These are phyloP conservation scores for Itoplectis maculator DNA, from an alignment of 2,888 invertebrate species.

Conservation along the genomic window DNA sequence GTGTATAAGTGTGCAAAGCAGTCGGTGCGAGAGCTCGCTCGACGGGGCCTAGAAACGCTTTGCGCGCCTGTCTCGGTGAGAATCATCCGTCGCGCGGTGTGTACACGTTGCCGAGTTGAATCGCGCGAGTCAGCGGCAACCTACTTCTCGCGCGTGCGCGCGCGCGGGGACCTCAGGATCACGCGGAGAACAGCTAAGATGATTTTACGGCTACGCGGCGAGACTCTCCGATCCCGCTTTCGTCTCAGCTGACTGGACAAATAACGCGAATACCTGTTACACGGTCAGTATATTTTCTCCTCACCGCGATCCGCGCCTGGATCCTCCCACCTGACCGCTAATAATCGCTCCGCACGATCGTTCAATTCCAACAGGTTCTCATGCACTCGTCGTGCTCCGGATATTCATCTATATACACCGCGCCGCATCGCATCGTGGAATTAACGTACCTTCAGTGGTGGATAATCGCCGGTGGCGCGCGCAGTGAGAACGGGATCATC, in stretches of 20 bases:
- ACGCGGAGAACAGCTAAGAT: constrained; percentile 62
- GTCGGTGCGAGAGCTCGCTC: constrained; percentile 15
- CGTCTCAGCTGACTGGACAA: constrained; percentile 72
- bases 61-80: constrained; percentile 31
- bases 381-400: constrained; percentile 27
- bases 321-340: not conserved
- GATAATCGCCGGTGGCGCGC: constrained; percentile 26
- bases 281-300: constrained; percentile 4
- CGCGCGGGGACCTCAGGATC: constrained; percentile 50
- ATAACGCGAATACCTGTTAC: constrained; percentile 63
- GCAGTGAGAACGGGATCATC: not conserved
- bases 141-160: constrained; percentile 50
- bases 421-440: constrained; percentile 9
- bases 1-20: not conserved
- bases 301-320: not conserved
- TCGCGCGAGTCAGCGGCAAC: constrained; percentile 49
- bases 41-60: constrained; percentile 45
- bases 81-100: constrained; percentile 45
- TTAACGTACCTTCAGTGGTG: constrained; percentile 50
- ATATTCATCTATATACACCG: constrained; percentile 52
- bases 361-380: not conserved
- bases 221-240: constrained; percentile 55
- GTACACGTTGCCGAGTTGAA: constrained; percentile 42
- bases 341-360: not conserved
- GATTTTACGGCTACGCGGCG: constrained; percentile 53